A percentile compares a stretch with the other conserved stretches of the same genome.
Evolutionary conservation across 2,113 vertebrate genomes (phyloP).

Genomic region (Prolemur simus): DNA sequence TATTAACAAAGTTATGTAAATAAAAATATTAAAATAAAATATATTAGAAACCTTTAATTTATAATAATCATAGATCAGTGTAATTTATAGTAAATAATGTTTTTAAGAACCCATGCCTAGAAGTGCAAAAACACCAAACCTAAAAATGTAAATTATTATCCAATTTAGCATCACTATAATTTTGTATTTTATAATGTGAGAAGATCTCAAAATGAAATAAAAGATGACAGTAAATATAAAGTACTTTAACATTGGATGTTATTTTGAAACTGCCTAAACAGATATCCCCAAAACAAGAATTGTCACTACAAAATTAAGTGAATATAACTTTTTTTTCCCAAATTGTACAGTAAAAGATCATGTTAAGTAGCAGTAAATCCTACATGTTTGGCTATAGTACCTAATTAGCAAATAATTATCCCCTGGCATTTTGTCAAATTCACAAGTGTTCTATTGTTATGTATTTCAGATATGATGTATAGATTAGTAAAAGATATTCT

Average conservation of each 20-base stretch:
- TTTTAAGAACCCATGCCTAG: slow-evolving; percentile 20
- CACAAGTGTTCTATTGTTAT: slow-evolving; percentile 57
- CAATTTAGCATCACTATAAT: slow-evolving; percentile 51
- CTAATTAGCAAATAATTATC: slow-evolving; percentile 80
- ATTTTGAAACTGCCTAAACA: slow-evolving; percentile 66
- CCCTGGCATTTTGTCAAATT: slow-evolving; percentile 76
- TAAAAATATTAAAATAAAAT: slow-evolving; percentile 23
- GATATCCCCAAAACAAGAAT: slow-evolving; percentile 61
- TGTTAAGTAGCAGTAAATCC: slow-evolving; percentile 78
- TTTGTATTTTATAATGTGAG: slow-evolving; percentile 64
- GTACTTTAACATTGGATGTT: slow-evolving; percentile 37
- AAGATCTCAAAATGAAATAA: slow-evolving; percentile 72
- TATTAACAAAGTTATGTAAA: slow-evolving; percentile 48
- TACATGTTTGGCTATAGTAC: slow-evolving; percentile 76
- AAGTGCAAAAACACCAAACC: not conserved
- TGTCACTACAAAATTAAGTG: slow-evolving; percentile 57
- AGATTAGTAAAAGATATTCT: slow-evolving; percentile 55
- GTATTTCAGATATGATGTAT: slow-evolving; percentile 63
- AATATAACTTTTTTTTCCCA: slow-evolving; percentile 62
- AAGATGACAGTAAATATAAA: slow-evolving; percentile 55
- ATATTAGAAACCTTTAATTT: not conserved
- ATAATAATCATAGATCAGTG: slow-evolving; percentile 52
- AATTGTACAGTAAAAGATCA: slow-evolving; percentile 69
- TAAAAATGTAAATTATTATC: slow-evolving; percentile 54
- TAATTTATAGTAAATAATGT: slow-evolving; percentile 53